Evolutionary conservation across 2,888 invertebrate genomes (phyloP).

Genomic region (Nomada fabriciana): DNA sequence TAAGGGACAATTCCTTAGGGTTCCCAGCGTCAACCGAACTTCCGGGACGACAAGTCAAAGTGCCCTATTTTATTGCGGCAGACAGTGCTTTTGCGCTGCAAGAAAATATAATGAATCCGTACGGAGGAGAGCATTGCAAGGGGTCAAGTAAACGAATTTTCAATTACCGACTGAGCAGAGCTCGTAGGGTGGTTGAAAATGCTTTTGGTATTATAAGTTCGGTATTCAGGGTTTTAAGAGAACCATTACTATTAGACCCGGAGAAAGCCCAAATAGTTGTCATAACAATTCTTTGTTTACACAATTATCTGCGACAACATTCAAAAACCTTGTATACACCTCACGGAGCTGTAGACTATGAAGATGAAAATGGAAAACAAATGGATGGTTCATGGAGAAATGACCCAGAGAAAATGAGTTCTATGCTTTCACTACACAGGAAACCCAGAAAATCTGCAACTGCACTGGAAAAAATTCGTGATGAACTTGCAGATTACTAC

Average conservation of each 20-base stretch:
- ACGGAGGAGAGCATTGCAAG: neutral
- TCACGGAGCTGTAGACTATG: neutral
- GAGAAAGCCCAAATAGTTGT: neutral
- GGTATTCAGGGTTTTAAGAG: slow-evolving; percentile 3
- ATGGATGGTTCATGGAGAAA: slow-evolving; percentile 1
- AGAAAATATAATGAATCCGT: neutral
- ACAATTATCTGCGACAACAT: slow-evolving; percentile 2
- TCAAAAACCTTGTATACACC: neutral
- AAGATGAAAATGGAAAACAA: neutral
- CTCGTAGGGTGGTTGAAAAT: neutral
- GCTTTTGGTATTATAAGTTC: neutral
- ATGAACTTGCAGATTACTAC: neutral
- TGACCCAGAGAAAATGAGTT: slow-evolving; percentile 2
- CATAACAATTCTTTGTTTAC: neutral
- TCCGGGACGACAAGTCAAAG: neutral
- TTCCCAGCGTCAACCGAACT: neutral
- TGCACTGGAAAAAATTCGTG: slow-evolving; percentile 6
- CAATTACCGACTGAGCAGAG: neutral
- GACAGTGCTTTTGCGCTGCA: neutral
- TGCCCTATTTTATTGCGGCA: slow-evolving; percentile 1
- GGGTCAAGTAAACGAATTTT: neutral
- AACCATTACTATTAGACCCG: neutral
- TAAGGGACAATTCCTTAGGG: neutral
- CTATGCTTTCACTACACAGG: neutral
- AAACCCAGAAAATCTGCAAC: neutral